These are phyloP conservation scores for Paramacrobiotus metropolitanus DNA, from an alignment of 1,140 invertebrate species.

Conservation along the genomic window DNA sequence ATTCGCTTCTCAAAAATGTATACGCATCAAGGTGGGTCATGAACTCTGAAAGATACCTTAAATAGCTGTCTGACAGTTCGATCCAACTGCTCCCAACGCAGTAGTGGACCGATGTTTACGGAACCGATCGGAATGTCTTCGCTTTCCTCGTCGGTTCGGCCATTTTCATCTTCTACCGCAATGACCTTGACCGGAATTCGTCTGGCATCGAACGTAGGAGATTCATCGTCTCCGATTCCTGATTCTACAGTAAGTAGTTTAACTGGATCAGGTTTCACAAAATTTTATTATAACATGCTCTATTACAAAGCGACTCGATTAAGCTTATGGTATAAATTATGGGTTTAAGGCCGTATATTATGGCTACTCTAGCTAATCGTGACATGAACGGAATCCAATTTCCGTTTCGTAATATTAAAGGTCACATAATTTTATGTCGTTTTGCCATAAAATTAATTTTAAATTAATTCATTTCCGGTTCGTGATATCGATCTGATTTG, in stretches of 20 bases:
- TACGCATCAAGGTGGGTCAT: background rate
- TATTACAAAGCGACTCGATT: too few species aligned
- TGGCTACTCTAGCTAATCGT: too few species aligned
- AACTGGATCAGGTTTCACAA: too few species aligned
- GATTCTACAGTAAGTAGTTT: background rate
- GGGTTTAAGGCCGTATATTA: too few species aligned
- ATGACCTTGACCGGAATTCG: background rate
- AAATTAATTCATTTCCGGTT: too few species aligned
- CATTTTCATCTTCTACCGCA: background rate
- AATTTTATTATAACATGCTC: too few species aligned
- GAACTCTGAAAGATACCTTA: constrained; percentile 11
- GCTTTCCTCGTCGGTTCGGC: background rate
- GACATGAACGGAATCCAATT: too few species aligned
- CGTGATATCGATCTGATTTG: too few species aligned
- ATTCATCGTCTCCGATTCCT: background rate
- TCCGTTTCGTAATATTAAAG: too few species aligned
- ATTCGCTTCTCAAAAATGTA: background rate
- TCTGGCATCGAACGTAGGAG: constrained; percentile 1
- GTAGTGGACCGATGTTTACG: background rate
- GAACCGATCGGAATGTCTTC: background rate
- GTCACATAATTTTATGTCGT: too few species aligned
- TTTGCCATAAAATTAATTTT: too few species aligned
- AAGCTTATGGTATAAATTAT: too few species aligned
- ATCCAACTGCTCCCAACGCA: constrained; percentile 4
- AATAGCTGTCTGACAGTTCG: constrained; percentile 6